Evolutionary conservation across 2,113 vertebrate genomes (phyloP), one percentile per base, ranked within the genome.

Genomic region (Sebastes schlegelii): DNA sequence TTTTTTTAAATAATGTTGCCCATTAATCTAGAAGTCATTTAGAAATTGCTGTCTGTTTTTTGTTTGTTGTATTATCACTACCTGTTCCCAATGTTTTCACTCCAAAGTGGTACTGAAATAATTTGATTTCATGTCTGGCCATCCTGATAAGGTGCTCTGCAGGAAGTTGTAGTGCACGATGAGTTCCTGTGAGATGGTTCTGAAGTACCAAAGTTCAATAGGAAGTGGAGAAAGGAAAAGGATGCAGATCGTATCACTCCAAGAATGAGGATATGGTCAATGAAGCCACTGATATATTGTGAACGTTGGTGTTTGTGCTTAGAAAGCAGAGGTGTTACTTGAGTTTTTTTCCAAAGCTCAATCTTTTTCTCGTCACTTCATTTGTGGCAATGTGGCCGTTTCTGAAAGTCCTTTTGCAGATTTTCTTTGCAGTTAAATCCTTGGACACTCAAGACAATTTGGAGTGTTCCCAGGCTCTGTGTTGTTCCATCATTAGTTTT

Each of bases 151-250:
- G 92, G 81, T 83, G 16, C 89, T 93, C 89, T 86, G 90, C 96
- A 97, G 96, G 96, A 97, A 97, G 96, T 96, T 83, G 69, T 96
- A 94, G 92, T 94, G 87, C 45, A 90, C 80, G 90, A 96, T 96
- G 96, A 97, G 94, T 91, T 97, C 96, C 96, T 96, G 87, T 88
- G 42, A 89, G 73, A 89, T 83, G 86, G 67, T 86, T 82, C 79
- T 83, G 52, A 91, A 88, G 75, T 78, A 92, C 61, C 79, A 82
- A 85, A 90, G 93, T 86, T 93, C 88, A 88, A 74, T 16, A 79
- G 94, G 90, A 77, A 88, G 87, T 83, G 78, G 91, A 92, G 87
- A 92, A 87, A 90, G 80, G 87, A 88, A 92, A 87, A 75, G 91
- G 81, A 92, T 77, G 90, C 85, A 91, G 89, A 89, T 89, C 74